Percentiles rank a stretch among this genome's conserved stretches.
These are phyloP conservation scores for Cryptoblepharus egeriae DNA, from an alignment of 2,797 vertebrate genomes.

Conservation along the genomic window DNA sequence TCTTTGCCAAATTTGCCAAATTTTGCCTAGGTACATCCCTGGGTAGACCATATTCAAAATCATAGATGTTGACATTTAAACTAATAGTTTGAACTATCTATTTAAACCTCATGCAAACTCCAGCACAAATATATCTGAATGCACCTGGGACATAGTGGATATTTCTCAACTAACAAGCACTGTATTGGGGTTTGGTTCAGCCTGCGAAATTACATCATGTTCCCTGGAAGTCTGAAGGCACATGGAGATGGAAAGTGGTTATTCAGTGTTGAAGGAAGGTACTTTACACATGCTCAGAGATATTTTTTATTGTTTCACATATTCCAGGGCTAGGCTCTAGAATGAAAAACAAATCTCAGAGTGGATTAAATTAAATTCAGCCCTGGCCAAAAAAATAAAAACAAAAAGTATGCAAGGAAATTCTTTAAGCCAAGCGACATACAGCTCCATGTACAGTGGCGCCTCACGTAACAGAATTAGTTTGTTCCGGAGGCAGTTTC, in stretches of 20 bases:
- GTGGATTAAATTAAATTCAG: background rate
- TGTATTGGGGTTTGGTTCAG: background rate
- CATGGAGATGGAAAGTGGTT: background rate
- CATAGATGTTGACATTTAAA: too few species aligned
- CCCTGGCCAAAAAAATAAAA: background rate
- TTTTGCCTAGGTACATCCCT: too few species aligned
- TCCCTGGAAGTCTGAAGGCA: background rate
- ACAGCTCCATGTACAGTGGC: background rate
- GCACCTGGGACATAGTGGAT: too few species aligned
- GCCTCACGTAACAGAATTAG: too few species aligned
- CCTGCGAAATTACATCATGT: background rate
- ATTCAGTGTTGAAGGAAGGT: background rate
- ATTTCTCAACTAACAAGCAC: background rate
- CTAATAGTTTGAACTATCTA: too few species aligned
- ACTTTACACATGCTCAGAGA: background rate
- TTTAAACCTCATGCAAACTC: background rate
- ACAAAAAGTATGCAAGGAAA: background rate
- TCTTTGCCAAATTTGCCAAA: too few species aligned
- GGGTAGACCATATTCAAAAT: background rate
- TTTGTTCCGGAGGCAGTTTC: too few species aligned
- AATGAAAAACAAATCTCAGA: background rate
- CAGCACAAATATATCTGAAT: background rate
- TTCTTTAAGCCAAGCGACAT: background rate
- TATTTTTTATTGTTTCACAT: conserved; percentile 7
- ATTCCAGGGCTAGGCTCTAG: background rate